Conservation (phyloP, 2,888 invertebrate genomes). For the Protophormia terraenovae region DNA sequence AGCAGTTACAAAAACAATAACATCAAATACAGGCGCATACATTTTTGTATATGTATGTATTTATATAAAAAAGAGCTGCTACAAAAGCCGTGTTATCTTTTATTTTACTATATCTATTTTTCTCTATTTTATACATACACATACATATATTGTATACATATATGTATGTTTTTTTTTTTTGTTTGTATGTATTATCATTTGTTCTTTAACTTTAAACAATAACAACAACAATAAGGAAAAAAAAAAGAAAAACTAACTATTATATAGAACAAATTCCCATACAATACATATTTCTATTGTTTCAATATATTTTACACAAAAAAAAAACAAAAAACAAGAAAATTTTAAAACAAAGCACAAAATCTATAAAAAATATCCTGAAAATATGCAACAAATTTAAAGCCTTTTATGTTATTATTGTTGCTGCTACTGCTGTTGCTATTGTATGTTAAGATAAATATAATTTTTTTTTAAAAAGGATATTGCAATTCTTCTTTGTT, state of each 20-base stretch:
- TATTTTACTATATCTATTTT: not conserved
- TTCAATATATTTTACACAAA: not conserved
- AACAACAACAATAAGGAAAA: slow-evolving; percentile 17
- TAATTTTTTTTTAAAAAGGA: too few relatives aligned
- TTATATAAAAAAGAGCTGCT: slow-evolving; percentile 6
- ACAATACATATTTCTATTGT: slow-evolving; percentile 48
- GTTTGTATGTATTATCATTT: not conserved
- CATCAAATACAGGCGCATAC: not conserved
- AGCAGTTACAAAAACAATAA: slow-evolving; percentile 20
- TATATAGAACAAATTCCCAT: slow-evolving; percentile 31
- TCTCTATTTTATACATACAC: too few relatives aligned
- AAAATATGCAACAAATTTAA: slow-evolving; percentile 54
- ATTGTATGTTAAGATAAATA: slow-evolving; percentile 34
- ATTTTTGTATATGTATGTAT: not conserved
- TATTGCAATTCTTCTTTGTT: slow-evolving; percentile 18
- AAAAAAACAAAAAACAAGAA: not conserved
- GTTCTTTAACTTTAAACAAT: not conserved
- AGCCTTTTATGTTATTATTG: not conserved
- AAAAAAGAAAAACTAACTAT: not conserved
- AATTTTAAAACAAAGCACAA: not conserved
- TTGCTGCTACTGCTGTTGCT: not conserved
- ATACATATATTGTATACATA: too few relatives aligned
- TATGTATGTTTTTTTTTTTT: not conserved
- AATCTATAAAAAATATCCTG: slow-evolving; percentile 13
- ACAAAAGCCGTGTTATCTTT: slow-evolving; percentile 46